Evolutionary conservation across 2,888 invertebrate genomes (phyloP).

Genomic region (Andrena bucephala): DNA sequence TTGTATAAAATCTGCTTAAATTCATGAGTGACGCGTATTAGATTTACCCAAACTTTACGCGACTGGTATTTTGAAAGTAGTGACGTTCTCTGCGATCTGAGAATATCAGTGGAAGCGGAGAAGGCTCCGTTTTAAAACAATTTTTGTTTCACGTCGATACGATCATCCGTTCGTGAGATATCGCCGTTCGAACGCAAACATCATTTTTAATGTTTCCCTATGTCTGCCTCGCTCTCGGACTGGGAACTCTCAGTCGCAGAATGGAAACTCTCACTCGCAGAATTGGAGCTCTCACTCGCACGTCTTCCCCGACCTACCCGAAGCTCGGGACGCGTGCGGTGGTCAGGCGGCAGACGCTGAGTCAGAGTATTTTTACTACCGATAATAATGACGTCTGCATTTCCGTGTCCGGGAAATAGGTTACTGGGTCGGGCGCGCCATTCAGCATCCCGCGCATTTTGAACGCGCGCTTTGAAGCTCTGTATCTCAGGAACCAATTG

Average conservation of each 20-base stretch:
- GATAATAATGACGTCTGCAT: slow-evolving; percentile 1
- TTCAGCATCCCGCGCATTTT: neutral
- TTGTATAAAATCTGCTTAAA: neutral
- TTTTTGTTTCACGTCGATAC: neutral
- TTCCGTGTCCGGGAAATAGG: neutral
- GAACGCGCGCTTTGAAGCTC: neutral
- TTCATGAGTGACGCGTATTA: neutral
- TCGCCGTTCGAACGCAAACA: neutral
- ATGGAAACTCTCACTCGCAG: neutral
- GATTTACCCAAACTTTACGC: neutral
- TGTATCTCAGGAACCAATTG: neutral
- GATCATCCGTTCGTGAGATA: neutral
- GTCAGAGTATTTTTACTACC: neutral
- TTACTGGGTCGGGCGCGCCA: neutral
- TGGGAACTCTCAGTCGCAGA: no score
- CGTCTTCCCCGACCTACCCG: neutral
- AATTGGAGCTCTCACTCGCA: neutral
- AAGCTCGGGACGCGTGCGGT: neutral
- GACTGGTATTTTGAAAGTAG: neutral
- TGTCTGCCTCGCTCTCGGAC: neutral
- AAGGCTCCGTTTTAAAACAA: neutral
- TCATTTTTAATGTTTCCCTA: neutral
- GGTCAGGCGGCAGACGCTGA: slow-evolving; percentile 6
- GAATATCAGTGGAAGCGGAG: neutral
- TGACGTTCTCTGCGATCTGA: neutral